phyloP scores from a whole-genome alignment of 2,113 vertebrate genomes.

The Helogale parvula region DNA sequence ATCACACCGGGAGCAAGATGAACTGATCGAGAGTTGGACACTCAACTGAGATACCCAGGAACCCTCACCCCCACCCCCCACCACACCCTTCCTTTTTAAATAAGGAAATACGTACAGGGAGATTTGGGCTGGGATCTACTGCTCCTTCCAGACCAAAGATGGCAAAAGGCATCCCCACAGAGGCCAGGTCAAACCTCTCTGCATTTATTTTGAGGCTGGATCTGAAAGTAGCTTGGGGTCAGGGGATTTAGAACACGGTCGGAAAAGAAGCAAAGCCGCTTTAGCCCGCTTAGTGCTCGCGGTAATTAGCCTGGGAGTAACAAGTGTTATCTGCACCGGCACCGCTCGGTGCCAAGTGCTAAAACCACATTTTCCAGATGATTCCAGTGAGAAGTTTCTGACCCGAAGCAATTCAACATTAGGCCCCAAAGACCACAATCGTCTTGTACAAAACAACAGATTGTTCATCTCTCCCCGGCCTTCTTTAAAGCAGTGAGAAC shows the following conservation, averaged over 20 bases:
- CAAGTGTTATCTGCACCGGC: constrained; percentile 14
- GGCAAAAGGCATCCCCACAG: neutral
- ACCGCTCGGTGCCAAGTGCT: neutral
- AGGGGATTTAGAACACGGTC: constrained; percentile 40
- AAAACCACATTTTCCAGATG: constrained; percentile 45
- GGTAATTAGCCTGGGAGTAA: constrained; percentile 55
- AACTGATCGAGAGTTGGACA: too few species aligned
- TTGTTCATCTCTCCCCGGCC: constrained; percentile 27
- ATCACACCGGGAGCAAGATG: too few species aligned
- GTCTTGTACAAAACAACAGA: constrained; percentile 15
- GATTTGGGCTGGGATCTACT: neutral
- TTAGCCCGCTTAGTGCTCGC: constrained; percentile 21
- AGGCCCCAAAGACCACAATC: constrained; percentile 21
- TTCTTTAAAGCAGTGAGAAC: constrained; percentile 6
- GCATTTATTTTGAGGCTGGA: neutral
- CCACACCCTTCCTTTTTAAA: constrained; percentile 2
- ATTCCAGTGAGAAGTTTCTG: constrained; percentile 60
- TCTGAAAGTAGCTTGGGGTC: constrained; percentile 25
- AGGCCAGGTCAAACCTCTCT: neutral
- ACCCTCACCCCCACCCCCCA: too few species aligned
- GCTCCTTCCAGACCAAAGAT: neutral
- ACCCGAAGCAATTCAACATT: neutral
- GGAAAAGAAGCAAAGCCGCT: constrained; percentile 65
- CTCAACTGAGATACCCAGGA: too few species aligned
- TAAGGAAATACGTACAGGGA: neutral